Conservation (phyloP, 2,888 invertebrate genomes). For the Drosophila recens region DNA sequence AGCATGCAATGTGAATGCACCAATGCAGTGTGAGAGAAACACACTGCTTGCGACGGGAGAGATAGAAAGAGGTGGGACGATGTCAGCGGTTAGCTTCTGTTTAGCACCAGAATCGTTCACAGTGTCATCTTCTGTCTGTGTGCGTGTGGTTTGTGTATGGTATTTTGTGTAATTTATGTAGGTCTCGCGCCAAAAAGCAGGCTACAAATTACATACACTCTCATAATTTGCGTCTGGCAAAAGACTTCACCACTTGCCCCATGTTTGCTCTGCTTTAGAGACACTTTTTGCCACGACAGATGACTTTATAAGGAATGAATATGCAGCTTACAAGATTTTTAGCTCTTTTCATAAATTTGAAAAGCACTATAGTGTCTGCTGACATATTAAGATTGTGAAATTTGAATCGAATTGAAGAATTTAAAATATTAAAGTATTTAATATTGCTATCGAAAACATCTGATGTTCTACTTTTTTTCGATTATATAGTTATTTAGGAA, state of each 20-base stretch:
- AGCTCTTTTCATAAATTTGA: constrained; percentile 1
- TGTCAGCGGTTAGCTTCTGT: constrained; percentile 16
- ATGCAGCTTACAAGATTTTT: constrained; percentile 7
- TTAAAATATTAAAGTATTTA: too few relatives aligned
- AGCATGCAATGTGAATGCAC: constrained; percentile 47
- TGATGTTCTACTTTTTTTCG: too few relatives aligned
- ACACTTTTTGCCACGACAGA: constrained; percentile 11
- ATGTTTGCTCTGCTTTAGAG: constrained; percentile 5
- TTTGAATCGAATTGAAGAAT: neutral
- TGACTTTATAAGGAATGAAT: constrained; percentile 7
- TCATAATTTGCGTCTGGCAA: constrained; percentile 49
- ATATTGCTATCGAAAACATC: too few relatives aligned
- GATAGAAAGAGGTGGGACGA: neutral
- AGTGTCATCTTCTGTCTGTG: constrained; percentile 10
- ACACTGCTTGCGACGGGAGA: neutral
- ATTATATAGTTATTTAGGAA: too few relatives aligned
- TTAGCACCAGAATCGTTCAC: constrained; percentile 28
- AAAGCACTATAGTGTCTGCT: neutral
- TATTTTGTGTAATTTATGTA: constrained; percentile 54
- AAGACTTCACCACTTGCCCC: constrained; percentile 13
- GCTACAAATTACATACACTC: constrained; percentile 53
- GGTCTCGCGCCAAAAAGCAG: constrained; percentile 50
- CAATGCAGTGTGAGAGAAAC: constrained; percentile 24
- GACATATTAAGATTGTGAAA: neutral
- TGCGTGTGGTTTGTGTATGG: neutral